Evolutionary conservation across 2,797 vertebrate species (phyloP), one percentile per base, ranked within the genome.

Genomic region (Megaceryle alcyon): DNA sequence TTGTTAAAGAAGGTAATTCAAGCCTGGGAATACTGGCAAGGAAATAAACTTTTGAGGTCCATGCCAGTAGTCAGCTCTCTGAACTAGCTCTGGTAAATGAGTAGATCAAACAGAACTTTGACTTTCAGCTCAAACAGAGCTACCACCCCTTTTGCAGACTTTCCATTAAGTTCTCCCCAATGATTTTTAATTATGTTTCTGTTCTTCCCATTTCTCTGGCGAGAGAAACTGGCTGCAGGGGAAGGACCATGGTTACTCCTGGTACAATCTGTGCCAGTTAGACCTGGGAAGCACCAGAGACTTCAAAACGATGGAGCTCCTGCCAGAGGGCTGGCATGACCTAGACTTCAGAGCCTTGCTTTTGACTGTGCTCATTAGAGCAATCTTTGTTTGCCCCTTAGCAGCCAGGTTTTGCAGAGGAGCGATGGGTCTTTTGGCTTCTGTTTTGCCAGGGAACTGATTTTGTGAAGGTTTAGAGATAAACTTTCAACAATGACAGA

Each of bases 1-100:
- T 31, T 94, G 79, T 82, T 92, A 46, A 80, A 78, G 66, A 64
- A 84, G 48, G 70, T 63, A 86, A 93, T 37, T 54, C 53, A 69
- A 85, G 59, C 78, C 73, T 70, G 39, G 48, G 69, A 92, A 88
- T 54, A 88, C 64, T 77, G 87, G 44, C 71, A 66, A 63, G 59
- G 73, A 79, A 86, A 90, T 66, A 64, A 90, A 88, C 77, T 88
- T 91, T 73, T 86, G 90, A 94, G 92, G 89, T 85, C 49, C 61
- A 41, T 78, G 76, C 80, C 73, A 94, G 84, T 83, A 91, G 75
- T 56, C 33, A 49, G 26, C 16, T 92, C 87, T 92, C 75, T 94
- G 85, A 96, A 84, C 44, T 46, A 39, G 41, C 54, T 76, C 53
- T 86, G 65, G 76, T 76, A 66, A 96, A 91, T 26, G 80, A 85